phyloP scores from a whole-genome alignment of 2,888 invertebrate species.

The Physocephala rufipes region DNA sequence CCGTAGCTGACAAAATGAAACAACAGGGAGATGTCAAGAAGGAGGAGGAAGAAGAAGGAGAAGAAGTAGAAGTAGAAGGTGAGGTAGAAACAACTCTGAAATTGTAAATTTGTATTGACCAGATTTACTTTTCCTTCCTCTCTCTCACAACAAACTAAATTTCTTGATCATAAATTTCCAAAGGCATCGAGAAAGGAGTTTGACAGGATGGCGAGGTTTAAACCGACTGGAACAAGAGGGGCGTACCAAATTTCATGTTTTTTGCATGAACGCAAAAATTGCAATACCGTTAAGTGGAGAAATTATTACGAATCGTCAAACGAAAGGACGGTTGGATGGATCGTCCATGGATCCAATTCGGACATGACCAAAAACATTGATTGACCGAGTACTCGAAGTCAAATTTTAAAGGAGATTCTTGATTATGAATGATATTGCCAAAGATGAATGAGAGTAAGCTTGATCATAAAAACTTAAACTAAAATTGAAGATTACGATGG shows the following conservation, averaged over 20 bases:
- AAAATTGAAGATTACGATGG: not conserved
- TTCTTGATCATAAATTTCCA: slow-evolving; percentile 16
- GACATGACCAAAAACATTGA: not conserved
- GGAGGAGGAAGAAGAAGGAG: no score
- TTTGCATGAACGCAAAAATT: not conserved
- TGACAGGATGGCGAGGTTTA: not conserved
- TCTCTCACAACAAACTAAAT: not conserved
- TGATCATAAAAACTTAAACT: not conserved
- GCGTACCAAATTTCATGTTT: not conserved
- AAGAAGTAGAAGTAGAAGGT: not conserved
- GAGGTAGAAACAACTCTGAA: not conserved
- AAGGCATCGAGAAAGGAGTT: not conserved
- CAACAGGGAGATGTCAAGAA: no score
- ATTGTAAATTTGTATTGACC: not conserved
- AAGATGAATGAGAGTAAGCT: not conserved
- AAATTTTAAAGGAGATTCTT: no score
- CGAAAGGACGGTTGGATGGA: not conserved
- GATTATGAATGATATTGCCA: not conserved
- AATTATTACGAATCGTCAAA: slow-evolving; percentile 11
- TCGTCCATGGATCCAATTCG: not conserved
- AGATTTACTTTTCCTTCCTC: not conserved
- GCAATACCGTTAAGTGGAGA: slow-evolving; percentile 18
- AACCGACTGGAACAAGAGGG: not conserved
- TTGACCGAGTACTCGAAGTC: not conserved
- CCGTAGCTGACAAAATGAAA: not conserved